Base-by-base conservation (phyloP, 2,888 invertebrate genomes). In the Steinernema hermaphroditum region DNA sequence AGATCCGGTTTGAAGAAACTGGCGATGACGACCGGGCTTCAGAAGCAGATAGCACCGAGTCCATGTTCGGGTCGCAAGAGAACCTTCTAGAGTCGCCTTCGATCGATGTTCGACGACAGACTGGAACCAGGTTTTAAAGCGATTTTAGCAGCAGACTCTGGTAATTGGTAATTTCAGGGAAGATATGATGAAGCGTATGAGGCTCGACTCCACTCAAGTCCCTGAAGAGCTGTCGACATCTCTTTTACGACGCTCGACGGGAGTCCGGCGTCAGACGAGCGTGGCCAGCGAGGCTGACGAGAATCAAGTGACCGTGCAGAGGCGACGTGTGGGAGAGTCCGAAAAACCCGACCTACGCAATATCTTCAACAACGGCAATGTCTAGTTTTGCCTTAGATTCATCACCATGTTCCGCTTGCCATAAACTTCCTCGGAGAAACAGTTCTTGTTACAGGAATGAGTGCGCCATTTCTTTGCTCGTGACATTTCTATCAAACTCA, bases 131-230 rank as follows among this genome's bases (percentile, higher is more conserved):
- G 62, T 62, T 4, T n/a, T n/a, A 54, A 19, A 41, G 41, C 8
- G 14, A 41, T 41, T 41, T 14, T 41, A 41, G 8, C 16, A n/a
- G 8, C 16, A 41, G 49, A 16, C 19, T 49, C 19, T 19, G 19
- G 9, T 49, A 24, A 6, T 54, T 54, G 22, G 2, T 2, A 6
- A 19, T 74, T 79, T 69, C 77, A 80, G 80, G 73, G 74, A 79
- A 37, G 80, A 80, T 29, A 62, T 80, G 74, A 77, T 80, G 77
- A 74, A 76, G 16, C 75, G 77, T 44, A 76, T 80, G 74, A 79
- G 75, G 32, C 77, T 77, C 37, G 77, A 80, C 44, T 75, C 78
- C 19, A 77, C 78, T 29, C 77, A 77, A n/a, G 62, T 62, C 16
- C 22, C 14, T 27, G 62, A 62, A 8, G 62, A 62, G 62, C 19